phyloP scores from a whole-genome alignment of 2,797 vertebrate species.

The Danio kyathit region DNA sequence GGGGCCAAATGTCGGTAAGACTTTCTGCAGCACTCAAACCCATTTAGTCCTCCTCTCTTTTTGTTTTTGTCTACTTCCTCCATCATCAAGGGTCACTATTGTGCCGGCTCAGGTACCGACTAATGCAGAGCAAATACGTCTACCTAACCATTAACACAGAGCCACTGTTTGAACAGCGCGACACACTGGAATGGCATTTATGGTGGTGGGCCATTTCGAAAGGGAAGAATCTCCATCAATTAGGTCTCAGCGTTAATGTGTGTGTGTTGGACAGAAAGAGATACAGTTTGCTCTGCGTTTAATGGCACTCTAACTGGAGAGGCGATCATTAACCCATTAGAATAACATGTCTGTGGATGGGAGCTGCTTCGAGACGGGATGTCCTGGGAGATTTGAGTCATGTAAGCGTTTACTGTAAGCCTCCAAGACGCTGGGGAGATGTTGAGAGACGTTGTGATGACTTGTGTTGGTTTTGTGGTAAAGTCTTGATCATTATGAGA shows the following conservation, averaged over 20 bases:
- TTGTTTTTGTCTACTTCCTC: constrained; percentile 78
- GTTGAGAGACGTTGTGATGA: constrained; percentile 36
- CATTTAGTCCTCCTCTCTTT: constrained; percentile 68
- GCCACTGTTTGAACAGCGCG: constrained; percentile 78
- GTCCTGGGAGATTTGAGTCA: constrained; percentile 51
- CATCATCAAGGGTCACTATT: constrained; percentile 79
- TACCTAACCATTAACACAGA: constrained; percentile 93
- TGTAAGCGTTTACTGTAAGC: constrained; percentile 60
- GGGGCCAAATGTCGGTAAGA: constrained; percentile 48
- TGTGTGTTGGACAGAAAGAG: constrained; percentile 40
- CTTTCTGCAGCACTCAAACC: constrained; percentile 52
- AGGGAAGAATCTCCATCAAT: constrained; percentile 60
- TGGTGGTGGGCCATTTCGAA: constrained; percentile 60
- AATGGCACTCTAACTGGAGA: constrained; percentile 67
- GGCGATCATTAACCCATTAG: constrained; percentile 70
- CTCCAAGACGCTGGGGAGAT: constrained; percentile 46
- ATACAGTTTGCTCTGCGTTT: constrained; percentile 61
- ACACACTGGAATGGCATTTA: constrained; percentile 80
- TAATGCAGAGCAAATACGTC: constrained; percentile 89
- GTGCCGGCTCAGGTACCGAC: constrained; percentile 77
- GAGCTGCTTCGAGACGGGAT: constrained; percentile 46
- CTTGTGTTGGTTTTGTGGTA: constrained; percentile 17
- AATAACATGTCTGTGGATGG: constrained; percentile 60
- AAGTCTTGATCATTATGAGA: constrained; percentile 28
- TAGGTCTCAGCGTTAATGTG: constrained; percentile 51